Base-by-base conservation (phyloP, 2,888 invertebrate genomes). In the Dicyrtoma fusca region DNA sequence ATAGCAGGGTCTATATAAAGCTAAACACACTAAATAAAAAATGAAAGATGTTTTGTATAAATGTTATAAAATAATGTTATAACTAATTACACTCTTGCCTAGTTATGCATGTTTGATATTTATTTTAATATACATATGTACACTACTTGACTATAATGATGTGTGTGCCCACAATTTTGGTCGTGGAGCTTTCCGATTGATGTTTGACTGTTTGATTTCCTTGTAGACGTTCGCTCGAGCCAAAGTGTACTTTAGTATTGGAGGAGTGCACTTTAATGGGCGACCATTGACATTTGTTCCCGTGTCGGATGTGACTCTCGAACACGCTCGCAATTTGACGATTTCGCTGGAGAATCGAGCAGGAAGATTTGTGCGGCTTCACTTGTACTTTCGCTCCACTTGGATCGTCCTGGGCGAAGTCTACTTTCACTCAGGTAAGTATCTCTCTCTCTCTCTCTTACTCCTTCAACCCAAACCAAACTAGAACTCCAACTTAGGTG, bases 331-430 rank as follows among this genome's bases (percentile, higher is more conserved):
- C 76, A 90, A 92, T 84, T 91, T 94, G 81, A 89, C 90, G 82
- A 89, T 94, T 82, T 89, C 90, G 82, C 87, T 94, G 75, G 89
- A 91, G 82, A 88, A 92, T 82, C 87, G 90, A 73, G 87, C 92
- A 69, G 94, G 91, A 72, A 87, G 88, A 78, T 92, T 88, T 84
- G 85, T 94, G 79, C 90, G 90, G 85, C 85, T 90, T 82, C 89
- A 91, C 82, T 87, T 94, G 69, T 90, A 90, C 84, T 94, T 92
- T 83, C 84, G 85, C 69, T 86, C 86, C 76, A 90, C 91, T 71
- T 94, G 94, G 93, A 89, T 94, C 82, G 88, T 94, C 87, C 86
- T 94, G 81, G 92, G 92, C 83, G 94, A 94, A 85, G 88, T 94
- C 77, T 88, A 90, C 81, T 94, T 94, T 83, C 88, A 89, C 81